Percentiles rank a stretch among this genome's conserved stretches.
These are phyloP conservation scores for Hydropsyche tenuis DNA, from an alignment of 1,140 invertebrate genomes.

Conservation along the genomic window DNA sequence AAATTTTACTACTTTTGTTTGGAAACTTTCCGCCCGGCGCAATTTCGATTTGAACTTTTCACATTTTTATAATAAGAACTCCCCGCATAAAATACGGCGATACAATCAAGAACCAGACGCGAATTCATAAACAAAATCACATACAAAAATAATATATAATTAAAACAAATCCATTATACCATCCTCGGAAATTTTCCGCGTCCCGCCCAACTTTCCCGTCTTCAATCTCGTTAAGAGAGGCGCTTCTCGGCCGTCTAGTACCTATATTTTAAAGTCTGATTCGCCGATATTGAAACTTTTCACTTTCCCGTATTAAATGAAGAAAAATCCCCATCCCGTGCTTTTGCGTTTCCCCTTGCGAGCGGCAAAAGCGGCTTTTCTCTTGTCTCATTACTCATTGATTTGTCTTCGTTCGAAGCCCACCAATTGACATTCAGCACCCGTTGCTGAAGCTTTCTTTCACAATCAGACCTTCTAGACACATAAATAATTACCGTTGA, in stretches of 20 bases:
- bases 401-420: slow-evolving; percentile 31
- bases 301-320: slow-evolving; percentile 27
- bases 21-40: no score
- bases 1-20: no score
- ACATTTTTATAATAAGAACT: no score
- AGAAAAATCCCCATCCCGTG: slow-evolving; percentile 35
- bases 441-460: slow-evolving; percentile 14
- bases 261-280: slow-evolving; percentile 3
- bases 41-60: no score
- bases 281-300: slow-evolving; percentile 24
- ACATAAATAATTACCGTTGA: slow-evolving; percentile 39
- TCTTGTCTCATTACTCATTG: slow-evolving; percentile 45
- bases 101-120: no score
- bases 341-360: background rate
- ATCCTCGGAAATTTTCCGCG: no score
- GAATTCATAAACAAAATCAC: no score
- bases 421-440: slow-evolving; percentile 22
- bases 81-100: no score
- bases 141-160: no score
- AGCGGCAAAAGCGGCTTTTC: slow-evolving; percentile 36
- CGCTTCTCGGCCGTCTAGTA: background rate
- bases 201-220: no score
- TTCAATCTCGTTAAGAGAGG: no score
- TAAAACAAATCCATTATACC: no score
- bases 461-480: slow-evolving; percentile 36